Evolutionary conservation across 2,113 vertebrate species (phyloP), one percentile per base, ranked within the genome.

Genomic region (Odobenus rosmarus): DNA sequence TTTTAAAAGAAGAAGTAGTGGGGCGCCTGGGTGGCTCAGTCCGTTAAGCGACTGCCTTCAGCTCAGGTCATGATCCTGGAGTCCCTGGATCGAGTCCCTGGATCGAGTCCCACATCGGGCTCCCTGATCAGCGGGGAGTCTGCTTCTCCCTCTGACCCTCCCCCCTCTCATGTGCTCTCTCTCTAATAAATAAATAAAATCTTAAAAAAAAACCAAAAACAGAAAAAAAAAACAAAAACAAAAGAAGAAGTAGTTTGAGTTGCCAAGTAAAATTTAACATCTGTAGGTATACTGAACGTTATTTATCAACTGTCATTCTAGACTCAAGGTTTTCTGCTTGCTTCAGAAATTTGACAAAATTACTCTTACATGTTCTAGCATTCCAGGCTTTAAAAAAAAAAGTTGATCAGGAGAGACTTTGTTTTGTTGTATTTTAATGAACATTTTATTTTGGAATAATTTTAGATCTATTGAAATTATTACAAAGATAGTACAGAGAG

Each of bases 221-320:
- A 39, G 39, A 39, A 39, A 39, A 39, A 39, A 39, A 39, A 39
- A 39, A 39, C 39, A 39, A 39, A 39, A 39, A 39, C 39, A 19
- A 71, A 62, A 77, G 74, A 12, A n/a, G 31, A 15, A n/a, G 62
- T 53, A 72, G 18, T 76, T 72, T 88, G 67, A 4, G 13, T 72
- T 93, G 24, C 31, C n/a, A 76, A 90, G 15, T 21, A 96, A 94
- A 94, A 90, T 18, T 51, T 62, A 90, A 76, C 67, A 67, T 76
- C 57, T 79, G 24, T 67, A 77, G 53, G 14, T 24, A 84, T 10
- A 74, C 28, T 62, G 31, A 92, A 59, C 14, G 21, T 88, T 36
- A 71, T 55, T 90, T 42, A 88, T 64, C 26, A 88, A 80, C 64
- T 49, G 53, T 59, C 31, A 8, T 62, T 87, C 46, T 95, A 61